Conservation (phyloP, 2,113 vertebrate genomes). For the Syngnathus typhle region DNA sequence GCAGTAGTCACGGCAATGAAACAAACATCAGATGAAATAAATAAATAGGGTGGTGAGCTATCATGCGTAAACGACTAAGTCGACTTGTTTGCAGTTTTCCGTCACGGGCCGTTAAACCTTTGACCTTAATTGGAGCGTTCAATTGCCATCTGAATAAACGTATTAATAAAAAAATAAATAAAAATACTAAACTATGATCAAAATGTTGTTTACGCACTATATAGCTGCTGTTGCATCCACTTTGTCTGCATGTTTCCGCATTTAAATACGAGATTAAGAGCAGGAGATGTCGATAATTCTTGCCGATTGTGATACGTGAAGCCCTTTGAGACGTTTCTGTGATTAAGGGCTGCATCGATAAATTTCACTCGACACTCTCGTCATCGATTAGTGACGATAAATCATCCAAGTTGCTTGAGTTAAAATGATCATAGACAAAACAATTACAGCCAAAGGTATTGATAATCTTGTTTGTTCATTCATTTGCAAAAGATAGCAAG, state of each 20-base stretch:
- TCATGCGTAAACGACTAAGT: constrained; percentile 20
- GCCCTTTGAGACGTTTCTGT: too few relatives aligned
- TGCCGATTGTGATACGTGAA: too few relatives aligned
- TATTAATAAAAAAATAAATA: not conserved
- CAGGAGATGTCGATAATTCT: too few relatives aligned
- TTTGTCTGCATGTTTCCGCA: not conserved
- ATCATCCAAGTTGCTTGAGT: not conserved
- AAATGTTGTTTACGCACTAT: too few relatives aligned
- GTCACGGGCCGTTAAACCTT: not conserved
- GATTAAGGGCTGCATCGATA: too few relatives aligned
- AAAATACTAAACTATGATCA: not conserved
- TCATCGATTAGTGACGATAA: not conserved
- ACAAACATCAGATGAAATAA: constrained; percentile 10
- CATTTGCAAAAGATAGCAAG: not conserved
- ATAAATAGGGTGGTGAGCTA: not conserved
- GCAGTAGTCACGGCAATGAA: too few relatives aligned
- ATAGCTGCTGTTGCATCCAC: too few relatives aligned
- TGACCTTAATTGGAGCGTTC: constrained; percentile 1
- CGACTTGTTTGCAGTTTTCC: not conserved
- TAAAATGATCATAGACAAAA: not conserved
- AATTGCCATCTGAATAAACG: not conserved
- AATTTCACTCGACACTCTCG: too few relatives aligned
- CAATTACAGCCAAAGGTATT: not conserved
- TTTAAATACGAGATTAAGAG: not conserved
- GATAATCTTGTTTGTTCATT: not conserved